Base-by-base conservation (phyloP, 2,888 invertebrate genomes). In the Napeogenes sylphis region DNA sequence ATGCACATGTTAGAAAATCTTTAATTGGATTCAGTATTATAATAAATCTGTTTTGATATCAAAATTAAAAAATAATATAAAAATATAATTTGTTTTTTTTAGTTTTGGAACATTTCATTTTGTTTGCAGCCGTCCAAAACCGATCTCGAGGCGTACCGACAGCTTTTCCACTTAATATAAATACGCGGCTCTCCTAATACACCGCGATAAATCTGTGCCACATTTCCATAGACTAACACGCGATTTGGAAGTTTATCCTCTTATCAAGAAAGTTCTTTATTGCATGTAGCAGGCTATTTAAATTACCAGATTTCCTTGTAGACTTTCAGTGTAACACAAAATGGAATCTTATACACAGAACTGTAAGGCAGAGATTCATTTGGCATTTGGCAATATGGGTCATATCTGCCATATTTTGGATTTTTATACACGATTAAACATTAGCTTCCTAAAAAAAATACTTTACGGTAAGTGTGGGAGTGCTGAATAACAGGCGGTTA, bases 131-230 rank as follows among this genome's bases (percentile, higher is more conserved):
- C 86, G 71, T 89, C 87, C 90, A 82, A 70, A 71, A 71, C 70
- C 75, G 75, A 82, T 83, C 80, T 83, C 84, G 78, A 21, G 21
- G 87, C 85, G 89, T 89, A 85, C 84, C 84, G 88, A 90, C 87
- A 88, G 88, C 84, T 85, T 75, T 82, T 80, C 88, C 86, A 89
- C 90, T 88, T 88, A 87, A 89, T 90, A 90, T 90, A 90, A 88
- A 90, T 88, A 88, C 84, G 82, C 81, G 80, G 83, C 84, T 84
- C 73, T 72, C 77, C 82, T 83, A 84, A 87, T 87, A 80, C 80
- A 79, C 77, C 80, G 81, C 82, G 80, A 85, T 89, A 88, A 87
- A 87, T 87, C 82, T 79, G 80, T 79, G 76, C 81, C 78, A 76
- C 78, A 78, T 76, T 75, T 69, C 75, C 69, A 64, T 72, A 75